Percentiles rank a stretch among this genome's conserved stretches.
Conservation (phyloP, 2,888 invertebrate species). For the Meteorus colon region DNA sequence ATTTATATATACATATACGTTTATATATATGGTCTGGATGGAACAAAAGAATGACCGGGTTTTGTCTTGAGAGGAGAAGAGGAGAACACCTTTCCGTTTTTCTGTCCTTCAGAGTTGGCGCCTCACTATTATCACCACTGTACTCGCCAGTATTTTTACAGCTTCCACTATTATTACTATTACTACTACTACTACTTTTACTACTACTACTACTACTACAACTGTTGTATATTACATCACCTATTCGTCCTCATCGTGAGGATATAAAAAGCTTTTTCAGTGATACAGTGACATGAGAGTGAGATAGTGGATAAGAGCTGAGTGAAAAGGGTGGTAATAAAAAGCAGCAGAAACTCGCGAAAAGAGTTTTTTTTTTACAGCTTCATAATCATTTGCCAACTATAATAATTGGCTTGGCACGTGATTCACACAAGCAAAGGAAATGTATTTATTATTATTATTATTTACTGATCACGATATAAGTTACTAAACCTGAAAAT, state of each 20-base stretch:
- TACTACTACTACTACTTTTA: not conserved
- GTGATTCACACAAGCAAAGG: slow-evolving; percentile 48
- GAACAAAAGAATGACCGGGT: slow-evolving; percentile 41
- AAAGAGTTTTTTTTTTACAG: slow-evolving; percentile 33
- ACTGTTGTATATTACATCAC: slow-evolving; percentile 15
- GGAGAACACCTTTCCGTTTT: slow-evolving; percentile 1
- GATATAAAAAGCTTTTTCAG: slow-evolving; percentile 12
- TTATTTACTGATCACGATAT: no score
- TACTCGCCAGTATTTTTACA: slow-evolving; percentile 27
- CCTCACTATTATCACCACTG: not conserved
- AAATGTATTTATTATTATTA: no score
- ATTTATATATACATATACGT: slow-evolving; percentile 25
- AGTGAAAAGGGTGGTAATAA: slow-evolving; percentile 38
- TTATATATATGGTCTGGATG: not conserved
- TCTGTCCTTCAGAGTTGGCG: not conserved
- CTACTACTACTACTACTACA: not conserved
- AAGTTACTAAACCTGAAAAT: no score
- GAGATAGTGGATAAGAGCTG: slow-evolving; percentile 32
- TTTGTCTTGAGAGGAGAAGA: slow-evolving; percentile 38
- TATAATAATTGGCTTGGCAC: slow-evolving; percentile 49
- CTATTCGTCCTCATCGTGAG: slow-evolving; percentile 19
- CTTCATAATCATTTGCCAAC: slow-evolving; percentile 46
- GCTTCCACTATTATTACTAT: slow-evolving; percentile 3
- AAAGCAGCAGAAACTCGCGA: slow-evolving; percentile 29
- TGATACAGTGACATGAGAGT: slow-evolving; percentile 18